Evolutionary conservation across 2,888 invertebrate species (phyloP), one percentile per base, ranked within the genome.

Genomic region (Ophioninae sp.): DNA sequence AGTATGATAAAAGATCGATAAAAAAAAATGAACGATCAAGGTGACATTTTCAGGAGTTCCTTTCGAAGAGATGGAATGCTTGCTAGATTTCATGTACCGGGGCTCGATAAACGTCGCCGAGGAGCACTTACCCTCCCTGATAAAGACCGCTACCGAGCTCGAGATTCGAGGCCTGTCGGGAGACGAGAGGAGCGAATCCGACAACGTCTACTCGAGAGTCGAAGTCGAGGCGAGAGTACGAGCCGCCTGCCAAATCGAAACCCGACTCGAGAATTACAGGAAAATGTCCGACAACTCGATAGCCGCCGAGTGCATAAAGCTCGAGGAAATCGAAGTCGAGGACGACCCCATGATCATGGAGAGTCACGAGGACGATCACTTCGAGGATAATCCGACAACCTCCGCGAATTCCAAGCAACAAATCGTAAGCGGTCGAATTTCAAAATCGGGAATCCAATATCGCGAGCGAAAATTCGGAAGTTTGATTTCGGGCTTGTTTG

Each of bases 11-110:
- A 68, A 21, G 17, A 6, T 69, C 20, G 23, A 5, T n/a, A 8
- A 67, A 21, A 69, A 41, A 44, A 50, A n/a, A 41, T 8, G n/a
- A 37, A 21, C 13, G 7, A 39, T 59, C 64, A 30, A 30, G 3
- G 6, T 64, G 8, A 30, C 5, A 30, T 68, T 76, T 82, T 0
- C 67, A 92, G 95, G 95, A 73, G 95, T 96, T 39, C 94, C 95
- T 0, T 94, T 95, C 88, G 94, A 94, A 74, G 95, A 95, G 92
- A 95, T 96, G 93, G 95, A 95, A 90, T 94, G 95, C 83, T 93
- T 96, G 59, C 93, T 96, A 84, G 95, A 96, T 90, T 95, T 96
- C 86, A 96, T 96, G 95, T 96, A 96, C 92, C 95, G 95, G 86
- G 96, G 96, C 0, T 95, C 95, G 2, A 95, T 96, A 82, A 95